Percentiles rank a stretch among this genome's conserved stretches.
Evolutionary conservation across 1,140 invertebrate genomes (phyloP).

Genomic region (Drosophila auraria): DNA sequence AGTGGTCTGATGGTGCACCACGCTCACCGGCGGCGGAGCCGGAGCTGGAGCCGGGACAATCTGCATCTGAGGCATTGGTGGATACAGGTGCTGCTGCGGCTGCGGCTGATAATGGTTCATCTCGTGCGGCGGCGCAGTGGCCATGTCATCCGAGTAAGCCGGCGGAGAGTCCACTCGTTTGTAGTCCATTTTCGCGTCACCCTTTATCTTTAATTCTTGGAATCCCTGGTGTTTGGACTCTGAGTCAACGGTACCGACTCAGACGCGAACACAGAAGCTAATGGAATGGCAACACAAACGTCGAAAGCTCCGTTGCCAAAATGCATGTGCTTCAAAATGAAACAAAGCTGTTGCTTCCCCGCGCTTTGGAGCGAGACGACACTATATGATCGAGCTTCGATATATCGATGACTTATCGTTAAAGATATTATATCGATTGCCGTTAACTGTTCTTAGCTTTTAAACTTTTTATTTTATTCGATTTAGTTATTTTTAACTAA

Average conservation of each 20-base stretch:
- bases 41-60: not conserved
- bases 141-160: slow-evolving; percentile 2
- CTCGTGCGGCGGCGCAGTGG: slow-evolving; percentile 18
- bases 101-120: not conserved
- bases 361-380: too few relatives aligned
- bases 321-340: too few relatives aligned
- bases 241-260: not conserved
- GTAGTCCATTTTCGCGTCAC: slow-evolving; percentile 10
- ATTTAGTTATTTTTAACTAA: too few relatives aligned
- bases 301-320: slow-evolving; percentile 3
- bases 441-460: too few relatives aligned
- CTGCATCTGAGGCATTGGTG: slow-evolving; percentile 3
- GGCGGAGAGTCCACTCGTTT: slow-evolving; percentile 25
- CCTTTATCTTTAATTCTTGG: not conserved
- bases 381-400: slow-evolving; percentile 7
- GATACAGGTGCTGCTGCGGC: slow-evolving; percentile 3
- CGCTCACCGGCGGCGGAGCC: slow-evolving; percentile 5
- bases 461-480: not conserved
- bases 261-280: not conserved
- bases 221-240: not conserved
- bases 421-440: not conserved
- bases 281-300: not conserved
- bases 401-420: slow-evolving; percentile 14
- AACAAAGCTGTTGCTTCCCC: too few relatives aligned
- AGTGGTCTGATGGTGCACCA: slow-evolving; percentile 22